phyloP scores from a whole-genome alignment of 2,113 vertebrate genomes.

The Rhinopomastus cyanomelas region DNA sequence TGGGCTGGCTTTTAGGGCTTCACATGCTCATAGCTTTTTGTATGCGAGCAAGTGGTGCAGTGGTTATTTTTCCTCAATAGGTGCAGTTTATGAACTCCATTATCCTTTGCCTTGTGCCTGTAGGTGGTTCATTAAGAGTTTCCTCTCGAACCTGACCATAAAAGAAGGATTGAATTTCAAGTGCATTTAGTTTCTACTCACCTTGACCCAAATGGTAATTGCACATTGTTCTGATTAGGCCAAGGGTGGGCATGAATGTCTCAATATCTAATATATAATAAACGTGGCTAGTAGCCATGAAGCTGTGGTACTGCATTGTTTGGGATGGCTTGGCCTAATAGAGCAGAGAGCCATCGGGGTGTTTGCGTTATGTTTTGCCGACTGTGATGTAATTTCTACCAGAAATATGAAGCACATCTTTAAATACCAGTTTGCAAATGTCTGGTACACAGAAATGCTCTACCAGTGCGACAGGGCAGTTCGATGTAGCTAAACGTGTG shows the following conservation, averaged over 20 bases:
- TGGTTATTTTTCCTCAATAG: not conserved
- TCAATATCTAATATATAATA: slow-evolving; percentile 29
- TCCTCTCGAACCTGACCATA: not conserved
- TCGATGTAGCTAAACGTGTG: not conserved
- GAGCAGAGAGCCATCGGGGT: not conserved
- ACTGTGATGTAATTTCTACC: not conserved
- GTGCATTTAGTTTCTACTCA: not conserved
- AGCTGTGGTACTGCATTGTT: not conserved
- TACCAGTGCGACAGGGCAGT: not conserved
- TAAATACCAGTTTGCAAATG: slow-evolving; percentile 11
- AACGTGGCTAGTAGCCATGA: slow-evolving; percentile 30
- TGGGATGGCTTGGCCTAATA: not conserved
- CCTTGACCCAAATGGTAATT: not conserved
- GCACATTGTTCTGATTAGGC: slow-evolving; percentile 48
- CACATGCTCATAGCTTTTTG: not conserved
- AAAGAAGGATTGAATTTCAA: not conserved
- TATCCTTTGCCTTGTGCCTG: not conserved
- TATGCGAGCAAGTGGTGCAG: not conserved
- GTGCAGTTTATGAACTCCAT: not conserved
- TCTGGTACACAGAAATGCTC: not conserved
- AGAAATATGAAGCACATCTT: not conserved
- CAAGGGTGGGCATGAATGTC: slow-evolving; percentile 41
- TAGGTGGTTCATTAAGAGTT: not conserved
- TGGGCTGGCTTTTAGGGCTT: not conserved
- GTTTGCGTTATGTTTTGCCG: not conserved